A percentile compares a stretch with the other conserved stretches of the same genome.
phyloP scores from a whole-genome alignment of 2,888 invertebrate genomes.

The Meghimatium bilineatum region DNA sequence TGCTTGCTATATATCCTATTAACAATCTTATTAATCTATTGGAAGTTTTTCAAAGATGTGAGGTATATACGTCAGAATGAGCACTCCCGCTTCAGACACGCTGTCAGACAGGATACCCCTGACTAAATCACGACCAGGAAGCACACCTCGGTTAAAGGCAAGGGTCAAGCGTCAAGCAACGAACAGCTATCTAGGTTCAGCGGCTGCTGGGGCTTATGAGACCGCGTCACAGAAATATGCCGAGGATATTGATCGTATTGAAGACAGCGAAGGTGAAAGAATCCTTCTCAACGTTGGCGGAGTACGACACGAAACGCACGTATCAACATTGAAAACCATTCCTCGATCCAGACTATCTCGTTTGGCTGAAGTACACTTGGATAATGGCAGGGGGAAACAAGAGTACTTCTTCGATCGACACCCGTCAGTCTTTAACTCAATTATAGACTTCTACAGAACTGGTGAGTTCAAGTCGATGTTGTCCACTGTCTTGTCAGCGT shows the following conservation, averaged over 20 bases:
- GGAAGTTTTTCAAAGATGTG: background rate
- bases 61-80: slow-evolving; percentile 27
- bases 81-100: slow-evolving; percentile 13
- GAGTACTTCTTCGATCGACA: slow-evolving; percentile 76
- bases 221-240: slow-evolving; percentile 16
- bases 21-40: background rate
- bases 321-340: slow-evolving; percentile 70
- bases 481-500: background rate
- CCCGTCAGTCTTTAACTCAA: slow-evolving; percentile 75
- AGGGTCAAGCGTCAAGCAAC: slow-evolving; percentile 37
- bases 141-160: slow-evolving; percentile 2
- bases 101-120: slow-evolving; percentile 36
- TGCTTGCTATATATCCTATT: background rate
- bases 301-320: slow-evolving; percentile 74
- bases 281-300: slow-evolving; percentile 76
- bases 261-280: slow-evolving; percentile 58
- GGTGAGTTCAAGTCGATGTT: slow-evolving; percentile 57
- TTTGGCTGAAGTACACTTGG: slow-evolving; percentile 68
- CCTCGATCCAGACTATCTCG: slow-evolving; percentile 72
- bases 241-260: slow-evolving; percentile 1
- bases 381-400: slow-evolving; percentile 57
- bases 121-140: slow-evolving; percentile 5
- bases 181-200: slow-evolving; percentile 36
- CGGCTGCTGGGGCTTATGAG: slow-evolving; percentile 23
- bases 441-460: slow-evolving; percentile 76